Evolutionary conservation across 2,797 vertebrate genomes (phyloP).

Genomic region (Lacerta bilineata): DNA sequence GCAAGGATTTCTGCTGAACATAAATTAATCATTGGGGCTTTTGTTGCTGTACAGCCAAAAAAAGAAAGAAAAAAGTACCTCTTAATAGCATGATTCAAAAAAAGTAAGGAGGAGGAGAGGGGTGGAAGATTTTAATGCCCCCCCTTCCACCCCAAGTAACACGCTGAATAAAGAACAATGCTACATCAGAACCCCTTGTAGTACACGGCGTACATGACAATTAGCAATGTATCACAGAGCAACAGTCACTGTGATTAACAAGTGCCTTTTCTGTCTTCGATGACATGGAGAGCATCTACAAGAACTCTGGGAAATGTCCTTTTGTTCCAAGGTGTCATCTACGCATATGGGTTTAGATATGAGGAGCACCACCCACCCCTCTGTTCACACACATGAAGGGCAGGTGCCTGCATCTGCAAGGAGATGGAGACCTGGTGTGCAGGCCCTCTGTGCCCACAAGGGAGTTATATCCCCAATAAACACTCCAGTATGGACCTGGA

Average conservation of each 20-base stretch:
- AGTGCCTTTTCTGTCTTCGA: conserved; percentile 13
- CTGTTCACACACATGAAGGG: neutral
- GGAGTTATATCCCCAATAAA: neutral
- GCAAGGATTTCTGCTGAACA: neutral
- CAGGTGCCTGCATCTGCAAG: neutral
- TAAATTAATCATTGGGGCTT: conserved; percentile 3
- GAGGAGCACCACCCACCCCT: too few species aligned
- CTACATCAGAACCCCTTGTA: neutral
- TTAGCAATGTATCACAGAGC: neutral
- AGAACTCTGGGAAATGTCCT: conserved; percentile 28
- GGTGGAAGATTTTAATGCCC: neutral
- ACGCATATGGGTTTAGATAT: conserved; percentile 18
- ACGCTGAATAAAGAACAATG: neutral
- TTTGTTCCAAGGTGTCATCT: neutral
- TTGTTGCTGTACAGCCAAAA: neutral
- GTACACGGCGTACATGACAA: neutral
- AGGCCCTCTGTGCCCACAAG: neutral
- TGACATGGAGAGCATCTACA: neutral
- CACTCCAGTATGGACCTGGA: neutral
- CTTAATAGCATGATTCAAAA: neutral
- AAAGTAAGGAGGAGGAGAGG: conserved; percentile 1
- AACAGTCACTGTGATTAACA: neutral
- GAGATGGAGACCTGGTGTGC: neutral
- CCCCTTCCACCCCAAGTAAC: neutral
- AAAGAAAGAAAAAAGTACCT: neutral